Evolutionary conservation across 2,797 vertebrate genomes (phyloP), one percentile per base, ranked within the genome.

Genomic region (Labroides dimidiatus): DNA sequence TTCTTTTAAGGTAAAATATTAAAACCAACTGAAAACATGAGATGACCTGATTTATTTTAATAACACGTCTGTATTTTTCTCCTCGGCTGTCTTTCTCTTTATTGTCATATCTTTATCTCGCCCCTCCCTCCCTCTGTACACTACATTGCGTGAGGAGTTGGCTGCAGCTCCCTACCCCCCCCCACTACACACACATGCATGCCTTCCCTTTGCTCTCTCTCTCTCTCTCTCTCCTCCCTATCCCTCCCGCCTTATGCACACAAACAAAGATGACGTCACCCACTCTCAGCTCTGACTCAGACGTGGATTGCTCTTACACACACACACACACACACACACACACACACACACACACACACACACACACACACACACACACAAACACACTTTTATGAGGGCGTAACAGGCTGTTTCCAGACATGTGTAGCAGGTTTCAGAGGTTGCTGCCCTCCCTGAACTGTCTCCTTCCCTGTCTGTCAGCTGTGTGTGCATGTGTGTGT

Each of bases 251-350:
- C 84, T 74, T 72, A 74, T 80, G 77, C 82, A 84, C 80, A 84
- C 50, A 91, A 90, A 91, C 87, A 87, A 88, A 86, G 84, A 72
- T 87, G 88, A 91, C 78, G 73, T 90, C 88, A 90, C 37, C 82
- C 14, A 9, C 64, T 54, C 50, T 63, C 21, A 39, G 75, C 81
- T 82, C 62, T 45, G 55, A n/a, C 76, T 71, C 72, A 76, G 67
- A 72, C 72, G 23, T 43, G 42, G 47, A 49, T 27, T 19, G 14
- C 27, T 1, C n/a, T 20, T 16, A 20, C 64, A 16, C 62, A 59
- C 44, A 55, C 54, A 41, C 39, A 57, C 52, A 52, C 45, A 42
- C 49, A 19, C 44, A 44, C 56, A 42, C 50, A 60, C 43, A 14
- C 53, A 50, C 53, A 20, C 75, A 21, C 62, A 59, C 49, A 60